These are phyloP conservation scores for Caenorhabditis zanzibari DNA, from an alignment of 2,888 invertebrate genomes.

Conservation along the genomic window DNA sequence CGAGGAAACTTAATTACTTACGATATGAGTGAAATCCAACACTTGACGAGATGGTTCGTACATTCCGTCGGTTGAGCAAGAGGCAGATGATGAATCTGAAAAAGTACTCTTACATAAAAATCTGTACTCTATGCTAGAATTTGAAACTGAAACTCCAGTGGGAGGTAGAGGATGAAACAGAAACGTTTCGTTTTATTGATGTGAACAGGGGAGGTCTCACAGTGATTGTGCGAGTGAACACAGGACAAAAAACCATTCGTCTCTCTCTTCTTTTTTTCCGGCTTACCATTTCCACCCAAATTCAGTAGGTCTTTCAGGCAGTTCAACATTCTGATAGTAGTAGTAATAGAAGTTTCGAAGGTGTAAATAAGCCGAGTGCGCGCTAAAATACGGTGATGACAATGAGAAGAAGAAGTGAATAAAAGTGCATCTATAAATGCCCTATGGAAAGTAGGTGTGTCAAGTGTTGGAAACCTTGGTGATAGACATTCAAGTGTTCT, in stretches of 20 bases:
- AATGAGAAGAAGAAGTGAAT: conserved; percentile 4
- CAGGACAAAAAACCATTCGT: conserved; percentile 2
- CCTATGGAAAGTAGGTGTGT: background rate
- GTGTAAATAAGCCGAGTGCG: no score
- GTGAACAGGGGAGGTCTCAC: background rate
- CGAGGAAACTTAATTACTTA: conserved; percentile 5
- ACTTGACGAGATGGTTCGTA: conserved; percentile 32
- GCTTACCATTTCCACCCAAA: conserved; percentile 4
- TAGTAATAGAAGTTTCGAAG: background rate
- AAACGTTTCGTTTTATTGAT: conserved; percentile 11
- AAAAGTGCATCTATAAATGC: background rate
- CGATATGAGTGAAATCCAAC: conserved; percentile 45
- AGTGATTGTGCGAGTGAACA: background rate
- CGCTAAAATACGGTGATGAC: background rate
- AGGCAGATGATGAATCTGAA: background rate
- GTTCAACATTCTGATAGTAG: background rate
- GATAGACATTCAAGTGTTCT: conserved; percentile 26
- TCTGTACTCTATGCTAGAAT: no score
- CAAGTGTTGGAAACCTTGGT: conserved; percentile 37
- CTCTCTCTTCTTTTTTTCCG: background rate
- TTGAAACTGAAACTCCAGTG: no score
- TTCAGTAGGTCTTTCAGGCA: background rate
- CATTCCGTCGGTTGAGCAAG: background rate
- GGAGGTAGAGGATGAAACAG: background rate
- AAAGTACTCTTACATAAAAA: no score